These are phyloP conservation scores for Protosalanx chinensis DNA, from an alignment of 2,797 vertebrate species.

Conservation along the genomic window DNA sequence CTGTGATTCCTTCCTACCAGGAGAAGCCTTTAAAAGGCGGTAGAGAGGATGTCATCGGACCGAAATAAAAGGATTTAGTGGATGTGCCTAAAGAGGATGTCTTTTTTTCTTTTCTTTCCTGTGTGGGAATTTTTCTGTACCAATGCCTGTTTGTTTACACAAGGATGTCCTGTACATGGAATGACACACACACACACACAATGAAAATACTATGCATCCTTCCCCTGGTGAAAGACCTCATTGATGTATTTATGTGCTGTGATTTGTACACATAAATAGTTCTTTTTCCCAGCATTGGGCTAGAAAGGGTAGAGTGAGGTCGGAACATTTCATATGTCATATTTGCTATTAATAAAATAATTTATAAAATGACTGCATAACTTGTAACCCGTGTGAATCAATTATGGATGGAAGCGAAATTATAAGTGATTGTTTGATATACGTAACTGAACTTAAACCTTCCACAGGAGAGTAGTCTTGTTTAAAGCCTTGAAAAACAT, in stretches of 20 bases:
- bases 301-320: too few species aligned
- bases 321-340: too few species aligned
- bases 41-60: slow-evolving; percentile 24
- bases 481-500: too few species aligned
- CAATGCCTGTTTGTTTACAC: slow-evolving; percentile 46
- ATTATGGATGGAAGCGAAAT: too few species aligned
- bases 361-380: too few species aligned
- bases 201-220: slow-evolving; percentile 22
- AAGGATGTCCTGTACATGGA: slow-evolving; percentile 58
- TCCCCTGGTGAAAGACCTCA: not conserved
- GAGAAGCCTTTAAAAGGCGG: slow-evolving; percentile 28
- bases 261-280: not conserved
- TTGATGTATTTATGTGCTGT: not conserved
- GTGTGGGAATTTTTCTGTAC: slow-evolving; percentile 35
- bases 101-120: slow-evolving; percentile 51
- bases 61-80: slow-evolving; percentile 31
- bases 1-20: slow-evolving; percentile 16
- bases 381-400: too few species aligned
- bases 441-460: too few species aligned
- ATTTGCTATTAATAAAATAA: too few species aligned
- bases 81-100: slow-evolving; percentile 43
- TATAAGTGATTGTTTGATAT: too few species aligned
- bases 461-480: too few species aligned
- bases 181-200: slow-evolving; percentile 26
- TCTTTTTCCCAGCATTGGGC: not conserved